These are phyloP conservation scores for Pyrgus malvae DNA, from an alignment of 2,888 invertebrate species.

Conservation along the genomic window DNA sequence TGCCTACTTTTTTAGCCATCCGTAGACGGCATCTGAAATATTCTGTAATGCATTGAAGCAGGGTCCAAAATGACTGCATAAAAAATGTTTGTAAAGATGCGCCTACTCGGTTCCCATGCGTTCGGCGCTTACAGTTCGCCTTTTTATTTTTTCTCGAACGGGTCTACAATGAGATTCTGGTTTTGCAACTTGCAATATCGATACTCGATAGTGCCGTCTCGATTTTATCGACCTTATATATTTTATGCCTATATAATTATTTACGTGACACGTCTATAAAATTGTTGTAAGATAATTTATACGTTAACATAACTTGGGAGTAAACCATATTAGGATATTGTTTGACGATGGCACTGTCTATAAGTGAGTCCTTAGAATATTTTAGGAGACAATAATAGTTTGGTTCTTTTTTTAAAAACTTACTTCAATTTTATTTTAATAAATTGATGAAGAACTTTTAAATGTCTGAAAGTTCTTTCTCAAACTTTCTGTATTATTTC, in stretches of 20 bases:
- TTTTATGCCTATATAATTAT: constrained; percentile 26
- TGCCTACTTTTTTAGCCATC: constrained; percentile 50
- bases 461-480: too few species aligned
- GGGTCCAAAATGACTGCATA: constrained; percentile 45
- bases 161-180: constrained; percentile 79
- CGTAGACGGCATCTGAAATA: constrained; percentile 43
- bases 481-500: constrained; percentile 9
- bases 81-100: constrained; percentile 54
- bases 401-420: too few species aligned
- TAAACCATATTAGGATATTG: too few species aligned
- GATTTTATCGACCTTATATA: constrained; percentile 52
- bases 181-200: constrained; percentile 73
- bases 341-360: too few species aligned
- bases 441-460: too few species aligned
- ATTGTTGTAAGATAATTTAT: not conserved
- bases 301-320: too few species aligned
- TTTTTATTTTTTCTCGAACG: constrained; percentile 64
- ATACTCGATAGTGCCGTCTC: constrained; percentile 61
- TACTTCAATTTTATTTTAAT: too few species aligned
- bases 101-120: constrained; percentile 71
- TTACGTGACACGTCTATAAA: constrained; percentile 11
- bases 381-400: too few species aligned
- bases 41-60: constrained; percentile 49
- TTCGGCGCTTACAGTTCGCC: constrained; percentile 62
- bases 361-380: too few species aligned